These are phyloP conservation scores for Thaumatotibia leucotreta DNA, from an alignment of 1,140 invertebrate genomes.

Conservation along the genomic window DNA sequence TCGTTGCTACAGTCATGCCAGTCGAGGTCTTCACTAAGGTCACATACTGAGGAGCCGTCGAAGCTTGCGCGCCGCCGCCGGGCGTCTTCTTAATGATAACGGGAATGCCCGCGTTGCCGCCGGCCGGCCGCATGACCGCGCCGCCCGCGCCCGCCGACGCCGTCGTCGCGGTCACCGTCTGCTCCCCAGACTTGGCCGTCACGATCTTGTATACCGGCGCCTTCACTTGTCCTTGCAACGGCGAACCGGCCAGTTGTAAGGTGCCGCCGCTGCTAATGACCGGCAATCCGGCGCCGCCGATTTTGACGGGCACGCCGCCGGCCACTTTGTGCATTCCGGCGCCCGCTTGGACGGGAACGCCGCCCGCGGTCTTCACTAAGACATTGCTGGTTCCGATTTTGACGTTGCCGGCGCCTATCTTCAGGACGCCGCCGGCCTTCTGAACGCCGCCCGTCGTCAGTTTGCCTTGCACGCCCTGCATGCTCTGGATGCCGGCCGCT, in stretches of 20 bases:
- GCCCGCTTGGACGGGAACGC: slow-evolving; percentile 58
- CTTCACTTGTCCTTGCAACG: slow-evolving; percentile 57
- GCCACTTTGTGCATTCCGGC: slow-evolving; percentile 42
- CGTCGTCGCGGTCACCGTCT: slow-evolving; percentile 51
- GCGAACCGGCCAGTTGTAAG: slow-evolving; percentile 58
- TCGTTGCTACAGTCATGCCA: slow-evolving; percentile 88
- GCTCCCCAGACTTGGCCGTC: slow-evolving; percentile 61
- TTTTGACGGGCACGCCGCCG: slow-evolving; percentile 61
- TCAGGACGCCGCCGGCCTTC: slow-evolving; percentile 78
- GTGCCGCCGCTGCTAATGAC: slow-evolving; percentile 60
- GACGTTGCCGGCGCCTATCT: slow-evolving; percentile 87
- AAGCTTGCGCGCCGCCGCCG: slow-evolving; percentile 49
- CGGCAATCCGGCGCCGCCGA: slow-evolving; percentile 60
- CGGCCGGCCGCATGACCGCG: slow-evolving; percentile 60
- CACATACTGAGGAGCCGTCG: slow-evolving; percentile 87
- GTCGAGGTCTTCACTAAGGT: slow-evolving; percentile 94
- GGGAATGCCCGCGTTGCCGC: slow-evolving; percentile 81
- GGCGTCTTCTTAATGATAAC: slow-evolving; percentile 87
- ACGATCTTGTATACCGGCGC: slow-evolving; percentile 73
- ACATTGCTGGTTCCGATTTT: slow-evolving; percentile 84
- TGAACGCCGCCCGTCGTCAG: slow-evolving; percentile 58
- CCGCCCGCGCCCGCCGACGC: slow-evolving; percentile 39
- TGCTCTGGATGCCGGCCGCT: slow-evolving; percentile 49
- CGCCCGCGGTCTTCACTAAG: slow-evolving; percentile 66
- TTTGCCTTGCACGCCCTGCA: slow-evolving; percentile 54